phyloP scores from a whole-genome alignment of 2,797 vertebrate species.

The Pampus argenteus region DNA sequence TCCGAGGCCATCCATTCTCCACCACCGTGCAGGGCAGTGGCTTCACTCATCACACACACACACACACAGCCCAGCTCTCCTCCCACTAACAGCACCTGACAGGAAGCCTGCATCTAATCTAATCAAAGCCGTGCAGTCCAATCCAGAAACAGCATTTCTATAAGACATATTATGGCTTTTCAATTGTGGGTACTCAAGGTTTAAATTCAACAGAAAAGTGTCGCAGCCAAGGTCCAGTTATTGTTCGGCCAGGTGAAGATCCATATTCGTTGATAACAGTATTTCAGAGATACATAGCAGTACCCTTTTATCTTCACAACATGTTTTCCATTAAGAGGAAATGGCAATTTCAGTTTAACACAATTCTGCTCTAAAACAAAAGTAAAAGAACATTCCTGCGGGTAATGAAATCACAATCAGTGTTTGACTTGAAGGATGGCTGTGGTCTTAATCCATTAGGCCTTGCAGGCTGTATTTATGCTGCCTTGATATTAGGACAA shows the following conservation, averaged over 20 bases:
- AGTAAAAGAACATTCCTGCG: conserved; percentile 51
- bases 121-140: conserved; percentile 44
- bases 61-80: not conserved
- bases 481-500: conserved; percentile 61
- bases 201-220: conserved; percentile 57
- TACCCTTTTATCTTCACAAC: conserved; percentile 67
- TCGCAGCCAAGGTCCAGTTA: conserved; percentile 42
- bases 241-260: conserved; percentile 59
- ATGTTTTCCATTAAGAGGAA: conserved; percentile 73
- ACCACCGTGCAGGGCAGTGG: conserved; percentile 31
- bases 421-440: conserved; percentile 61
- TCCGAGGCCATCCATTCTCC: conserved; percentile 73
- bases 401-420: conserved; percentile 77
- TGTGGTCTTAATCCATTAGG: conserved; percentile 70
- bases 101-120: conserved; percentile 51
- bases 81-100: conserved; percentile 43
- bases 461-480: conserved; percentile 53
- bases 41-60: conserved; percentile 61
- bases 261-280: conserved; percentile 66
- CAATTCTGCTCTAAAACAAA: conserved; percentile 62
- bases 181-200: conserved; percentile 34
- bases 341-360: conserved; percentile 68
- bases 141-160: conserved; percentile 20
- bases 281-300: conserved; percentile 59
- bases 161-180: conserved; percentile 40